A percentile compares a stretch with the other conserved stretches of the same genome.
Evolutionary conservation across 2,113 vertebrate species (phyloP).

Genomic region (Choloepus hoffmanni): DNA sequence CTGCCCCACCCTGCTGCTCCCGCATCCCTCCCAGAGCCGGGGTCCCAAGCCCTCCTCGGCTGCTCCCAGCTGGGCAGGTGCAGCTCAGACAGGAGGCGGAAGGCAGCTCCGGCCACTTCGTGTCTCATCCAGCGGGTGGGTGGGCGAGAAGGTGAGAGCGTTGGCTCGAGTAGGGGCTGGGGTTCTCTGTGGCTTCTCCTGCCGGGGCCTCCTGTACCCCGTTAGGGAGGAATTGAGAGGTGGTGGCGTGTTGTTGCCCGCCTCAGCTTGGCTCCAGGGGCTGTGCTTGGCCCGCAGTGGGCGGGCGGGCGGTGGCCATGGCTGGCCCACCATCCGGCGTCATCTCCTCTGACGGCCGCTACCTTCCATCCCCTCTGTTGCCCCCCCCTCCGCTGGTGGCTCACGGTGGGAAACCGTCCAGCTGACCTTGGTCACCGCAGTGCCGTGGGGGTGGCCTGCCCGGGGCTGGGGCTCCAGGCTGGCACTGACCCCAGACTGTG

Average conservation of each 20-base stretch:
- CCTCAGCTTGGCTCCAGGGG: not conserved
- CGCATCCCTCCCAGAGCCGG: not conserved
- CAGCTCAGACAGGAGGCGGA: not conserved
- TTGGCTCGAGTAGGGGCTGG: rapidly evolving
- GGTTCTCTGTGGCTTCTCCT: rapidly evolving
- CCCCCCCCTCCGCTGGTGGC: not conserved
- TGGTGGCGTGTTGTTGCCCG: rapidly evolving
- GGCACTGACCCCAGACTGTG: rapidly evolving
- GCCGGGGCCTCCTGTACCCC: not conserved
- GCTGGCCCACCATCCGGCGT: no score
- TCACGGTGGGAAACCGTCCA: not conserved
- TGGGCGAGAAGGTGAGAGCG: not conserved
- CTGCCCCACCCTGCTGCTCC: not conserved
- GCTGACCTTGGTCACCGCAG: rapidly evolving
- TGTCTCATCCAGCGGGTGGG: not conserved
- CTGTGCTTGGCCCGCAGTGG: not conserved
- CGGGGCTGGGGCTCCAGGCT: not conserved
- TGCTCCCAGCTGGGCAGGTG: not conserved
- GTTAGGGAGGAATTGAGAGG: not conserved
- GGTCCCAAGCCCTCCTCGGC: not conserved
- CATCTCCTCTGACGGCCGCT: not conserved
- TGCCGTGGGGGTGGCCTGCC: no score
- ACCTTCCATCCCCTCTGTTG: not conserved
- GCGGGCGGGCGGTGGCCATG: not conserved
- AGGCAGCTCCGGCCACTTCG: not conserved